Percentiles rank a stretch among this genome's conserved stretches.
Evolutionary conservation across 2,888 invertebrate genomes (phyloP).

Genomic region (Lepidochitona cinerea): DNA sequence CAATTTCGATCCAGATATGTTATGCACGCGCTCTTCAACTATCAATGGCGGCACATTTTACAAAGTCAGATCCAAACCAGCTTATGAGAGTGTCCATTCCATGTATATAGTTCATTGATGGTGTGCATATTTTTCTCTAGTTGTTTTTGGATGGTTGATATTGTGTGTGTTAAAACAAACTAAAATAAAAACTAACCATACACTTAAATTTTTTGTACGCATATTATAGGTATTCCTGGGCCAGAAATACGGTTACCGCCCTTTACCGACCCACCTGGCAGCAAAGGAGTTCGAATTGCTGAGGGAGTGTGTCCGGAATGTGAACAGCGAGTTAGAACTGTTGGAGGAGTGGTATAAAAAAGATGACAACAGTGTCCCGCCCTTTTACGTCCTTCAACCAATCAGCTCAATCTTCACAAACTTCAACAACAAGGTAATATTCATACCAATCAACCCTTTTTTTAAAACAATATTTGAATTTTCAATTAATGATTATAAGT

Average conservation of each 20-base stretch:
- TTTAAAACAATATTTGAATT: no score
- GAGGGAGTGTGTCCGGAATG: constrained; percentile 80
- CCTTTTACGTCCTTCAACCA: constrained; percentile 94
- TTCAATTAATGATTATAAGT: no score
- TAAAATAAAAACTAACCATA: no score
- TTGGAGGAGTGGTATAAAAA: constrained; percentile 96
- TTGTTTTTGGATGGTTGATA: no score
- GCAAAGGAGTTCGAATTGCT: constrained; percentile 89
- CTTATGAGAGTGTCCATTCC: no score
- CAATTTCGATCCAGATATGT: no score
- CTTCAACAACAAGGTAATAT: constrained; percentile 94
- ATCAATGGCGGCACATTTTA: no score
- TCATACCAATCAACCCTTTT: background rate
- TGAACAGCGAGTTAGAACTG: constrained; percentile 80
- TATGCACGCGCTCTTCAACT: no score
- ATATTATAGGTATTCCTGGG: constrained; percentile 86
- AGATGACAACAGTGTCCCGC: constrained; percentile 96
- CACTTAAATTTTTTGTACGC: background rate
- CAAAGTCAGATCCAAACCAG: no score
- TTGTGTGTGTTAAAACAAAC: no score
- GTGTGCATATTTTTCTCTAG: no score
- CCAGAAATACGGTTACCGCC: constrained; percentile 98
- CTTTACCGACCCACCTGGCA: constrained; percentile 94
- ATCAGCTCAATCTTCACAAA: constrained; percentile 97
- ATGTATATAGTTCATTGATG: no score